phyloP scores from a whole-genome alignment of 2,113 vertebrate species.

The Corythaixoides concolor region DNA sequence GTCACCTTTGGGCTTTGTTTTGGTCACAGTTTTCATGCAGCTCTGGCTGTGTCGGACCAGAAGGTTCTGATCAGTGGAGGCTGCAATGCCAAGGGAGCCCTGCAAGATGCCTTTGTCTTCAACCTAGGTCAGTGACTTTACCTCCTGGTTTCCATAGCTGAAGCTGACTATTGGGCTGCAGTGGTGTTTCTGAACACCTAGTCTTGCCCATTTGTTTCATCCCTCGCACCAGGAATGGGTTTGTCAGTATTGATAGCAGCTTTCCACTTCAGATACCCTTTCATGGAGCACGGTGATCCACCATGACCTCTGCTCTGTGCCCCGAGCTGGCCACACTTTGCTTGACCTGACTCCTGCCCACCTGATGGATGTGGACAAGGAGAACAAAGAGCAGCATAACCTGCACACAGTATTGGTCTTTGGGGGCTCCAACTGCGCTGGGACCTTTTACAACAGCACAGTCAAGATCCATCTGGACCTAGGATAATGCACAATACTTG shows the following conservation, averaged over 20 bases:
- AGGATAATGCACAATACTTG: not conserved
- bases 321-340: conserved; percentile 85
- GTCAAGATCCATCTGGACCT: conserved; percentile 71
- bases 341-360: conserved; percentile 59
- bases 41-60: conserved; percentile 80
- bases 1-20: not conserved
- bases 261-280: conserved; percentile 75
- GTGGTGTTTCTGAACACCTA: not conserved
- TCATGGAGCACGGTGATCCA: conserved; percentile 79
- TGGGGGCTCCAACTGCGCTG: conserved; percentile 83
- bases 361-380: conserved; percentile 37
- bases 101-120: conserved; percentile 83
- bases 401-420: conserved; percentile 77
- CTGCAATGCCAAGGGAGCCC: conserved; percentile 79
- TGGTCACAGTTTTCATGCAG: conserved; percentile 83
- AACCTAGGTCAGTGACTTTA: conserved; percentile 73
- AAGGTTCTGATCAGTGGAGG: conserved; percentile 86
- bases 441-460: conserved; percentile 81
- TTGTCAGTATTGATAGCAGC: not conserved
- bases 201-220: not conserved
- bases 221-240: not conserved
- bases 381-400: conserved; percentile 17
- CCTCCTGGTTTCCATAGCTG: not conserved
- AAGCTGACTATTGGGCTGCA: not conserved
- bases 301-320: conserved; percentile 72